phyloP scores from a whole-genome alignment of 2,888 invertebrate genomes.

The Rotaria magnacalcarata region DNA sequence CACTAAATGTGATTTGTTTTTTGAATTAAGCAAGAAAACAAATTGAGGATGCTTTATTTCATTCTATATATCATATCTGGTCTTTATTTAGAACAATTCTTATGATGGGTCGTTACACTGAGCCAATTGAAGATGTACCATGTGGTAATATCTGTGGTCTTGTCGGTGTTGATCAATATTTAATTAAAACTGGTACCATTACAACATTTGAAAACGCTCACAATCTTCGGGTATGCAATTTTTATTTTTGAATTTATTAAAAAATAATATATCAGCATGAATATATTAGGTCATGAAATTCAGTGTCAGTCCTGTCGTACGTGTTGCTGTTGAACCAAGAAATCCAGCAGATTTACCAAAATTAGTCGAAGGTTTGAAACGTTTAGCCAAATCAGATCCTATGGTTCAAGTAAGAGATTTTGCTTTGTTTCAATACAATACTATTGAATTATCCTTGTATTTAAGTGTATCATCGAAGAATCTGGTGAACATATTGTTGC shows the following conservation, averaged over 20 bases:
- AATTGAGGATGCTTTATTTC: too few relatives aligned
- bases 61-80: too few relatives aligned
- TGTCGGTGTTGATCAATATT: slow-evolving; percentile 98
- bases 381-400: slow-evolving; percentile 98
- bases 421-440: background rate
- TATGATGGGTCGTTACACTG: slow-evolving; percentile 99
- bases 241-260: background rate
- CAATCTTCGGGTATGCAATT: slow-evolving; percentile 66
- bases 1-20: too few relatives aligned
- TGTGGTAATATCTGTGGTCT: slow-evolving; percentile 99
- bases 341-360: slow-evolving; percentile 98
- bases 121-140: slow-evolving; percentile 98
- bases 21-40: too few relatives aligned
- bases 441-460: background rate
- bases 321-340: slow-evolving; percentile 98
- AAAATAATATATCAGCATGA: too few relatives aligned
- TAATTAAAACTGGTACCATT: slow-evolving; percentile 98
- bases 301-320: slow-evolving; percentile 97
- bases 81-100: slow-evolving; percentile 70
- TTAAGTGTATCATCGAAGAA: slow-evolving; percentile 94
- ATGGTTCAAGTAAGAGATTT: slow-evolving; percentile 71
- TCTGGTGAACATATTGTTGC: slow-evolving; percentile 99
- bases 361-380: slow-evolving; percentile 93
- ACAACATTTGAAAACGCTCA: slow-evolving; percentile 97
- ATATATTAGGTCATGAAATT: slow-evolving; percentile 95